phyloP scores from a whole-genome alignment of 2,888 invertebrate genomes.

The Oeneis ivallda region DNA sequence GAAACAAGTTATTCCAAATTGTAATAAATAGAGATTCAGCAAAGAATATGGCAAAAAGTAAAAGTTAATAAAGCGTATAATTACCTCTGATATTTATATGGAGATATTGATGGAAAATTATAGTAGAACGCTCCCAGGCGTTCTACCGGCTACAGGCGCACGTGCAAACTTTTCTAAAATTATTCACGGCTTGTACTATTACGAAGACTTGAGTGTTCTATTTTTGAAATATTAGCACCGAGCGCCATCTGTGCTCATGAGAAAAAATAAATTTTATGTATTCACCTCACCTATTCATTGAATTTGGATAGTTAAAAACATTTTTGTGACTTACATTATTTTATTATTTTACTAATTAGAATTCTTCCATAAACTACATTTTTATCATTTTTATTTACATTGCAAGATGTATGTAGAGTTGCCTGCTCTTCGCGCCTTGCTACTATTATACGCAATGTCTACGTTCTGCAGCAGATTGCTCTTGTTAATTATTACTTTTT shows the following conservation, averaged over 20 bases:
- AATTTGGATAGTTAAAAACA: not conserved
- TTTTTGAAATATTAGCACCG: slow-evolving; percentile 39
- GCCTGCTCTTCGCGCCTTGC: not conserved
- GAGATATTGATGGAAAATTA: slow-evolving; percentile 18
- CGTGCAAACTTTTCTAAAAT: slow-evolving; percentile 53
- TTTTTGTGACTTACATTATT: not conserved
- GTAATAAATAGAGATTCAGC: not conserved
- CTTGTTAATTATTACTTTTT: too few species aligned
- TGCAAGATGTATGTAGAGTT: too few species aligned
- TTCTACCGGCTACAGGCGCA: slow-evolving; percentile 38
- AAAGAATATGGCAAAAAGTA: not conserved
- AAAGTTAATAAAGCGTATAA: not conserved
- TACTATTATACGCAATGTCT: slow-evolving; percentile 2
- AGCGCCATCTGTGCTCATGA: slow-evolving; percentile 42
- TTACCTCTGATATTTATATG: slow-evolving; percentile 30
- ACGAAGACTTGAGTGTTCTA: slow-evolving; percentile 41
- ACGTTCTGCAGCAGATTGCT: not conserved
- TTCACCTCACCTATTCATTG: too few species aligned
- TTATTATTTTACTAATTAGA: not conserved
- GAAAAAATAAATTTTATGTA: not conserved
- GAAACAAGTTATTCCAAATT: too few species aligned
- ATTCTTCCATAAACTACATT: too few species aligned
- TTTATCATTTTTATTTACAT: too few species aligned
- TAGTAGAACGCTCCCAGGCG: slow-evolving; percentile 22
- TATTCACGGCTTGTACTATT: slow-evolving; percentile 45